Conservation (phyloP, 1,140 invertebrate genomes). For the Drosophila nigrodunni region DNA sequence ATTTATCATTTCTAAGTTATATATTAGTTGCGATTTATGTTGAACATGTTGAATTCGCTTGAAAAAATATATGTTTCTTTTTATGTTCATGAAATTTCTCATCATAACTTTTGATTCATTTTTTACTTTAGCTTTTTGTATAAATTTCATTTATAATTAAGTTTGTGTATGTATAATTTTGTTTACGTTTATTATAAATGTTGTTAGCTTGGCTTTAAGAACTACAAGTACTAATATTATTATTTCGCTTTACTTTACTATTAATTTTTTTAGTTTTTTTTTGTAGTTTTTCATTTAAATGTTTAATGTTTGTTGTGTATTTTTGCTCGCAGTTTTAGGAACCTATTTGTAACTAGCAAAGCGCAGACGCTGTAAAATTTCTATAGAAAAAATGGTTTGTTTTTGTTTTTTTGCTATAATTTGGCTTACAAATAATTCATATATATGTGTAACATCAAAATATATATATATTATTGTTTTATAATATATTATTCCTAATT, state of each 20-base stretch:
- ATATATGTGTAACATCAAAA: conserved; percentile 78
- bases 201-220: conserved; percentile 78
- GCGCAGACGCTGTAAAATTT: conserved; percentile 65
- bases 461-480: conserved; percentile 61
- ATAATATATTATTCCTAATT: conserved; percentile 30
- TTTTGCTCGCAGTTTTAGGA: conserved; percentile 61
- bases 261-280: conserved; percentile 43
- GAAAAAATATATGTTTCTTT: conserved; percentile 66
- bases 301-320: conserved; percentile 21
- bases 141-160: conserved; percentile 73
- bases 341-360: conserved; percentile 80
- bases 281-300: conserved; percentile 15
- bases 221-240: conserved; percentile 69
- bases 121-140: conserved; percentile 50
- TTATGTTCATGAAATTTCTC: conserved; percentile 50
- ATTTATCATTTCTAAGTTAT: conserved; percentile 27
- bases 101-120: not conserved
- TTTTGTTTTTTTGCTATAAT: conserved; percentile 67
- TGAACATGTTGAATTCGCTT: conserved; percentile 74
- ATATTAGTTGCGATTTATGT: conserved; percentile 54
- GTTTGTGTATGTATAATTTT: conserved; percentile 40
- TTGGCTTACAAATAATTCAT: conserved; percentile 78
- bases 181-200: conserved; percentile 45
- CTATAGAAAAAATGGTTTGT: conserved; percentile 58
- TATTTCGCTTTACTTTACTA: conserved; percentile 51